Percentiles rank a stretch among this genome's conserved stretches.
phyloP scores from a whole-genome alignment of 2,888 invertebrate species.

The Macrophya alboannulata region DNA sequence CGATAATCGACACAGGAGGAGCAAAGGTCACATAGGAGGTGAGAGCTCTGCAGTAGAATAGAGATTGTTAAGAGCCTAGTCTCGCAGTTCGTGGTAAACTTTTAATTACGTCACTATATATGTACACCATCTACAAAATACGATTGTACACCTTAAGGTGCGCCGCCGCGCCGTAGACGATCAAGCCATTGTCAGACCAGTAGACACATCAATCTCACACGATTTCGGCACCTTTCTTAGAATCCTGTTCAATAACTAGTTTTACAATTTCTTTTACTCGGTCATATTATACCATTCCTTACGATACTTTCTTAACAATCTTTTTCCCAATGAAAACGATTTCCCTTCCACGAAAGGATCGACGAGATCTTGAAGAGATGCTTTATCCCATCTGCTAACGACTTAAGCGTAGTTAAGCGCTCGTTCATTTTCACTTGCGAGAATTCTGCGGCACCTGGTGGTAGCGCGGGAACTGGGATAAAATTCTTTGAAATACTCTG shows the following conservation, averaged over 20 bases:
- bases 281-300: background rate
- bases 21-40: slow-evolving; percentile 54
- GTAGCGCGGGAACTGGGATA: background rate
- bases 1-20: slow-evolving; percentile 53
- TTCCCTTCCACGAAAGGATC: background rate
- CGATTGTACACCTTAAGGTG: slow-evolving; percentile 24
- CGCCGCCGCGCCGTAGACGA: slow-evolving; percentile 12
- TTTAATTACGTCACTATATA: slow-evolving; percentile 48
- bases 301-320: background rate
- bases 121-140: background rate
- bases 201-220: slow-evolving; percentile 5
- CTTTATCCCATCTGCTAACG: background rate
- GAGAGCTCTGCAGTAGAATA: slow-evolving; percentile 42
- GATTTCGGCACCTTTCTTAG: slow-evolving; percentile 28
- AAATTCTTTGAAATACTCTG: background rate
- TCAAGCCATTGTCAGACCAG: slow-evolving; percentile 8
- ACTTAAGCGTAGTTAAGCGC: background rate
- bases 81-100: slow-evolving; percentile 33
- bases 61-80: slow-evolving; percentile 41
- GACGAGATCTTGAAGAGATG: background rate
- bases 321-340: background rate
- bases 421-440: background rate
- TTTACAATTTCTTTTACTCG: background rate
- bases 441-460: background rate
- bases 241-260: background rate